phyloP scores from a whole-genome alignment of 2,113 vertebrate species.

The Mormoops blainvillei region DNA sequence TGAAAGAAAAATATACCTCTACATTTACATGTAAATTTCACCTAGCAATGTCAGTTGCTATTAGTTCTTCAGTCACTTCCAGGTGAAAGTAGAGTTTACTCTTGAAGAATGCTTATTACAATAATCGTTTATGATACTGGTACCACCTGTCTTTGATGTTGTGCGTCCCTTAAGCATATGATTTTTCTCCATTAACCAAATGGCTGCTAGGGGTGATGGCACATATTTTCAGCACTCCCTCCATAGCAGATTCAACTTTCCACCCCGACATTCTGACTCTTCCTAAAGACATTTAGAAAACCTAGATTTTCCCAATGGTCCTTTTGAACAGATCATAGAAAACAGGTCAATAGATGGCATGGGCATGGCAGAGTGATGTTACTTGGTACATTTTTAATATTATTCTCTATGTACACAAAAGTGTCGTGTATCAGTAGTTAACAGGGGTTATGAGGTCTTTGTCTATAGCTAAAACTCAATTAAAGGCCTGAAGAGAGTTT shows the following conservation, averaged over 20 bases:
- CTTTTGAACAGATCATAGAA: background rate
- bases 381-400: background rate
- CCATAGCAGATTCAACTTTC: conserved; percentile 25
- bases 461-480: background rate
- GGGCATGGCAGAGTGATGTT: background rate
- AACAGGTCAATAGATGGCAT: background rate
- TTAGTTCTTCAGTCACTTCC: conserved; percentile 67
- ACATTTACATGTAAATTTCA: background rate
- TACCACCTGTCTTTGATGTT: conserved; percentile 78
- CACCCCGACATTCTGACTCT: background rate
- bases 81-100: conserved; percentile 75
- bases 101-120: conserved; percentile 72
- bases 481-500: background rate
- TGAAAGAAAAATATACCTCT: background rate
- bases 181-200: conserved; percentile 70
- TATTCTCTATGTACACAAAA: background rate
- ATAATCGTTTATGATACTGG: conserved; percentile 77
- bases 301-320: background rate
- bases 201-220: conserved; percentile 68
- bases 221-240: background rate
- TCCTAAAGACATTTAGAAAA: background rate
- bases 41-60: conserved; percentile 7
- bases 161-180: conserved; percentile 66
- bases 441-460: background rate
- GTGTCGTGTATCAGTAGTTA: background rate